Base-by-base conservation (phyloP, 2,113 vertebrate genomes). In the Heteronetta atricapilla region DNA sequence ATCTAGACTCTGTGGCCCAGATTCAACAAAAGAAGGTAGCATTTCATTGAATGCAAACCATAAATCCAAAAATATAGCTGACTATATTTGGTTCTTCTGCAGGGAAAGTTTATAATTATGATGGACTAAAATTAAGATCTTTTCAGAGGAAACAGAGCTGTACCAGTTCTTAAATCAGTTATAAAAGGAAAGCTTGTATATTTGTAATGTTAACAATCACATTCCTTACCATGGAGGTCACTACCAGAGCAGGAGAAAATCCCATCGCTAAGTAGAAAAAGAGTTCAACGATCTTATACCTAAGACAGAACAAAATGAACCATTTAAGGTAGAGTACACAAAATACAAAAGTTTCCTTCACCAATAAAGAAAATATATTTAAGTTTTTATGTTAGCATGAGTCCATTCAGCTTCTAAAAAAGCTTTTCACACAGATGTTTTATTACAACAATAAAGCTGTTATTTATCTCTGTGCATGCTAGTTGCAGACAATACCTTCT, bases 251-350 rank as follows among this genome's bases (percentile, higher is more conserved):
- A 40, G 99, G 99, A 94, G 99, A 99, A 97, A 99, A 99, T 53
- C 99, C 99, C 99, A 99, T 99, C 1, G 98, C 98, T 97, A 99
- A 95, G 93, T 99, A 99, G 98, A 99, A 99, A 96, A 98, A 98
- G 94, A 99, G 98, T 93, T 99, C 99, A 28, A 99, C 98, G 28
- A 99, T 96, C 97, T 99, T 99, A 96, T 99, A 99, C 98, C 99
- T 99, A 97, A 13, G 93, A 93, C 82, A 67, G 82, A 97, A 94
- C 0, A 0, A 69, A 63, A 76, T 33, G 70, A 94, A 82, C 26
- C 42, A 89, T 95, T 86, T 80, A 29, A 64, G n/a, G 44, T 72
- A 29, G 31, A 74, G 76, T 44, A 81, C 38, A 70, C 78, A 34
- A 34, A 77, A 21, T 6, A 66, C 22, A 7, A 86, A 66, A 13